phyloP scores from a whole-genome alignment of 2,113 vertebrate genomes.

The Caracal caracal region DNA sequence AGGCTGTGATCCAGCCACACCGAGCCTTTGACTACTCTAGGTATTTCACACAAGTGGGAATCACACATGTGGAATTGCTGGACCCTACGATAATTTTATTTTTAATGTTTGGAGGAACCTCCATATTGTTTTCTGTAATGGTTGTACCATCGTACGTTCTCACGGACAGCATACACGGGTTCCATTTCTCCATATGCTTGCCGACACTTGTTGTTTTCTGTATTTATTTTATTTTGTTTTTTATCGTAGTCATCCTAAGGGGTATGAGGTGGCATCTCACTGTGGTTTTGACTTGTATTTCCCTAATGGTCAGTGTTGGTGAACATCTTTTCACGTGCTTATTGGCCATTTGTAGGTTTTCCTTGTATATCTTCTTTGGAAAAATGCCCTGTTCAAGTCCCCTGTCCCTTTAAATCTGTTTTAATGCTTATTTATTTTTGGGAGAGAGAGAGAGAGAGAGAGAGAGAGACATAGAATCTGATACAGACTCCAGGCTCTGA shows the following conservation, averaged over 20 bases:
- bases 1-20: background rate
- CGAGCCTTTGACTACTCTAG: background rate
- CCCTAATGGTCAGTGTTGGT: background rate
- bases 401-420: background rate
- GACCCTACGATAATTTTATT: background rate
- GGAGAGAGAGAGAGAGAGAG: too few species aligned
- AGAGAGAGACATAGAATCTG: too few species aligned
- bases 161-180: rapidly evolving
- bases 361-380: background rate
- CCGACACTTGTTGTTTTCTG: background rate
- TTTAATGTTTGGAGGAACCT: background rate
- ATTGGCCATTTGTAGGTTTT: background rate
- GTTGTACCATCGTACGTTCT: background rate
- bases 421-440: too few species aligned
- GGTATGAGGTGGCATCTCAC: background rate
- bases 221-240: background rate
- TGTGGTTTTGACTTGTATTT: background rate
- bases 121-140: background rate
- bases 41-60: background rate
- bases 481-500: too few species aligned
- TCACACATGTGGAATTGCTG: background rate
- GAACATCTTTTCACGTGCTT: background rate
- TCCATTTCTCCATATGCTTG: background rate
- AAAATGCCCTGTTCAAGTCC: background rate
- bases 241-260: background rate